These are phyloP conservation scores for Athalia rosae DNA, from an alignment of 2,888 invertebrate species.

Conservation along the genomic window DNA sequence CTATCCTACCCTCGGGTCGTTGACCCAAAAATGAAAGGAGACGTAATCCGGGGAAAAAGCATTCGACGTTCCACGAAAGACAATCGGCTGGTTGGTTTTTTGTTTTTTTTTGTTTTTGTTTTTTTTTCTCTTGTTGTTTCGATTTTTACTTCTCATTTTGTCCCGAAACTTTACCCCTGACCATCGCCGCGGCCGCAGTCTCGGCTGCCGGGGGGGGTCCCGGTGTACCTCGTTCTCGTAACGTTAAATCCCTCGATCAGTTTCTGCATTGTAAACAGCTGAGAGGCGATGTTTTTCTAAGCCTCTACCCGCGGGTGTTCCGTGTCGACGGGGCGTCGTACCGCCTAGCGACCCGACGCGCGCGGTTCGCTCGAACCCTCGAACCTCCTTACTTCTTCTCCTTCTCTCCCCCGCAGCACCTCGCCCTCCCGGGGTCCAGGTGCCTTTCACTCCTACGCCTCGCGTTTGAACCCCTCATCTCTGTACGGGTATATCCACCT, in stretches of 20 bases:
- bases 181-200: not conserved
- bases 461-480: constrained; percentile 30
- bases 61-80: no score
- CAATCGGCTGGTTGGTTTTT: not conserved
- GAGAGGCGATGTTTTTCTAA: constrained; percentile 50
- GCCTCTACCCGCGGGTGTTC: constrained; percentile 52
- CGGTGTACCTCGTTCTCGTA: constrained; percentile 10
- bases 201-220: not conserved
- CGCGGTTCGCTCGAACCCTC: constrained; percentile 19
- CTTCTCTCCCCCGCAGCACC: constrained; percentile 29
- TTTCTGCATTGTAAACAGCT: constrained; percentile 54
- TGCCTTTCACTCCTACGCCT: constrained; percentile 34
- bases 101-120: no score
- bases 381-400: constrained; percentile 4
- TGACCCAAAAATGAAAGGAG: no score
- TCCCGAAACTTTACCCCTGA: not conserved
- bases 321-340: constrained; percentile 46
- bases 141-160: not conserved
- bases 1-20: no score
- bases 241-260: constrained; percentile 53
- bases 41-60: no score
- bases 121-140: no score
- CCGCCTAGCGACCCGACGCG: not conserved
- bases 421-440: constrained; percentile 43
- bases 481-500: constrained; percentile 43